Base-by-base conservation (phyloP, 2,888 invertebrate species). In the Anoplius nigerrimus region DNA sequence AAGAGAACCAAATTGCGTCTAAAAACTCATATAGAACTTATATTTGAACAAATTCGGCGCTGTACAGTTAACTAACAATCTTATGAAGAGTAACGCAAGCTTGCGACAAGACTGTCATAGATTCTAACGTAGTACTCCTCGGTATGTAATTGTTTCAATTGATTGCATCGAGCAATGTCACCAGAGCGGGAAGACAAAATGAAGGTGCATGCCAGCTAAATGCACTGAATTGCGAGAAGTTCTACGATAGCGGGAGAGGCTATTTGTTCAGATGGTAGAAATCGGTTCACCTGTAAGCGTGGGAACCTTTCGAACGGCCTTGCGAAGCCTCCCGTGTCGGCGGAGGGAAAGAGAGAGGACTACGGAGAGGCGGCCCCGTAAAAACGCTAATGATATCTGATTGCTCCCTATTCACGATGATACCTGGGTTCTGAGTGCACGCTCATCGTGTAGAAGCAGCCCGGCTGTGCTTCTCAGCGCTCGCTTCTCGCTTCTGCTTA, bases 331-430 rank as follows among this genome's bases (percentile, higher is more conserved):
- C 69, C 66, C 54, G 53, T 15, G 22, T 22, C 53, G 53, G 13
- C 21, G 21, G 53, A 24, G 42, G 69, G 71, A 79, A 71, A 62
- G 70, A 75, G 48, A 48, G 48, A 53, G 22, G 21, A 24, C 53
- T 22, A 24, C n/a, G 24, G 61, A 74, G 70, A 54, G 58, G 78
- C 74, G 62, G 68, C 71, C 69, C 70, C 69, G 78, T 76, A 84
- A 86, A 86, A 87, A 84, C 84, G 80, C 82, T 87, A 87, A 88
- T 87, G 87, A 87, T 86, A 88, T 85, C 87, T 84, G 87, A 87
- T 86, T 86, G 86, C 84, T 84, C 84, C 81, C 81, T 80, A 82
- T 87, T 86, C 87, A 82, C 83, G 85, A 84, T 83, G 86, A 84
- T 85, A 83, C 84, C 81, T 75, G 74, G 69, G 65, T 69, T 34